Evolutionary conservation across 2,113 vertebrate genomes (phyloP).

Genomic region (Suricata suricatta): DNA sequence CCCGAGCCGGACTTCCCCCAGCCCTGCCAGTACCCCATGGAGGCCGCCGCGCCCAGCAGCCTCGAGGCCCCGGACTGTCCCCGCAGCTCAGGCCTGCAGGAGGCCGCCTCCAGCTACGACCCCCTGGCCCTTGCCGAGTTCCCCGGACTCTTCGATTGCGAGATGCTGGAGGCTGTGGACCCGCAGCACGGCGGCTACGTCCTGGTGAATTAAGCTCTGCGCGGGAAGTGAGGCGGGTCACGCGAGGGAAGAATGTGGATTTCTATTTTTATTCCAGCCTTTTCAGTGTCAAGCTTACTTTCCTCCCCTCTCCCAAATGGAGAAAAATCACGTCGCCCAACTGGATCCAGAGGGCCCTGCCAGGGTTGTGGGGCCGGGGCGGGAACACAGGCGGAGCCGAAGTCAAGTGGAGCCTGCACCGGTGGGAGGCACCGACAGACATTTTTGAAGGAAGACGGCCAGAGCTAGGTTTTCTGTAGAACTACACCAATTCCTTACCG

Average conservation of each 20-base stretch:
- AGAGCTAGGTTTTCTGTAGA: not conserved
- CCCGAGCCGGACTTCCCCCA: constrained; percentile 84
- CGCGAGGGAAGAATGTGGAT: constrained; percentile 72
- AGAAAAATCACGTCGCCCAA: constrained; percentile 65
- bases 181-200: constrained; percentile 95
- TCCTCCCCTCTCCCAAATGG: constrained; percentile 69
- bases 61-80: constrained; percentile 52
- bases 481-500: not conserved
- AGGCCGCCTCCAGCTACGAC: constrained; percentile 82
- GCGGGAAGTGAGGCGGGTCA: constrained; percentile 32
- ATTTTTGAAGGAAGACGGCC: not conserved
- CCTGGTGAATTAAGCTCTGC: constrained; percentile 91
- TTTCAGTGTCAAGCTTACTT: constrained; percentile 77
- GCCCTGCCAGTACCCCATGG: constrained; percentile 87
- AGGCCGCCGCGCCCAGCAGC: constrained; percentile 78
- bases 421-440: not conserved
- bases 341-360: constrained; percentile 54
- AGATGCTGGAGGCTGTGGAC: constrained; percentile 99
- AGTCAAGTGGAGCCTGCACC: constrained; percentile 22
- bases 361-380: not conserved
- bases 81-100: constrained; percentile 74
- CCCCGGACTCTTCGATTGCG: constrained; percentile 92
- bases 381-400: not conserved
- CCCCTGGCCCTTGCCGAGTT: constrained; percentile 87
- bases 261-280: constrained; percentile 75